Evolutionary conservation across 2,797 vertebrate species (phyloP), one percentile per base, ranked within the genome.

Genomic region (Pachyuromys duprasi): DNA sequence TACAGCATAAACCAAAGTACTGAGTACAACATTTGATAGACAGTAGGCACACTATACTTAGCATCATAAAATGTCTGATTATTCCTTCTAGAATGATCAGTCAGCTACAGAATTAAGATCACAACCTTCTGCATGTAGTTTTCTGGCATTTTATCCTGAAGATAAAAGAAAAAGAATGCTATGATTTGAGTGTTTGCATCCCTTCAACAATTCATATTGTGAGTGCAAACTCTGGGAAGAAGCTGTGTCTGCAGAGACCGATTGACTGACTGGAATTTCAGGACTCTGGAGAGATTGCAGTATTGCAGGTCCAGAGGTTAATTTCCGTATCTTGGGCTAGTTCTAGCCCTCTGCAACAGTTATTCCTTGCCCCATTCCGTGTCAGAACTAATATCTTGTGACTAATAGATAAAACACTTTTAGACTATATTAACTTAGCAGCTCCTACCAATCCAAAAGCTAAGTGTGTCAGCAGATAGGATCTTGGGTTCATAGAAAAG

Each of bases 71-170:
- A 65, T 67, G 7, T n/a, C 88, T 75, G 36, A 45, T 90, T 90
- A 65, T 93, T 95, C 80, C 87, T 93, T 88, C 26, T 49, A 76
- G 22, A 55, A 42, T 55, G 9, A 65, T 33, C 62, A 49, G 33
- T 91, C 53, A 78, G 62, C 26, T 74, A 31, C 49, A 49, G 39
- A 78, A 33, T 95, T 62, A 80, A 92, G 53, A 13, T 83, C 74
- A 65, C 5, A 49, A 18, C 55, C 49, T 14, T 31, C 8, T 26
- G 26, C 15, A 8, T 26, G 42, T 12, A 42, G 31, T 74, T 95
- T 91, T 87, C 65, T 93, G n/a, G 13, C 57, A 69, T 93, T 78
- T 94, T 33, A 80, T 86, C 91, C 84, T 90, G 76, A 53, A 86
- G 80, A n/a, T 78, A 65, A 89, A 86, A 67, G 53, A 65, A 79